These are phyloP conservation scores for Crotalus horridus DNA, from an alignment of 2,113 vertebrate genomes.

Conservation along the genomic window DNA sequence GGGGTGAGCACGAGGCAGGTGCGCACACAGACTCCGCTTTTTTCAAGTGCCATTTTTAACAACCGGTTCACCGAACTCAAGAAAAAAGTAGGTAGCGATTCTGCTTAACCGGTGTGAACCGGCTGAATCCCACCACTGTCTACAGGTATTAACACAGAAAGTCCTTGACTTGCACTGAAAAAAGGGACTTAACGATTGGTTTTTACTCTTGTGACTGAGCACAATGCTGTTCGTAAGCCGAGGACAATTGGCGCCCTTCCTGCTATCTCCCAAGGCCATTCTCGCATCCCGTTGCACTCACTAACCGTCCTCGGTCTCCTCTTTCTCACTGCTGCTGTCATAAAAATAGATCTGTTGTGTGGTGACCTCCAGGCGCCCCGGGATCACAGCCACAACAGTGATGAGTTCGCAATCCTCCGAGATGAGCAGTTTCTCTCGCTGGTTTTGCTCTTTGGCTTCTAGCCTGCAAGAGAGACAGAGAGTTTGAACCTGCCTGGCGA, in stretches of 20 bases:
- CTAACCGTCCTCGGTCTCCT: constrained; percentile 92
- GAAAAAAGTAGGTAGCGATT: too few species aligned
- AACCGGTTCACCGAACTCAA: too few species aligned
- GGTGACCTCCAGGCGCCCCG: constrained; percentile 89
- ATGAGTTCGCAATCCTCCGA: constrained; percentile 96
- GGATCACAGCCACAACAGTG: constrained; percentile 85
- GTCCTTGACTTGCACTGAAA: background rate
- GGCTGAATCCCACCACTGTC: too few species aligned
- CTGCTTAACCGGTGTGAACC: too few species aligned
- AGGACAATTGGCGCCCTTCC: background rate
- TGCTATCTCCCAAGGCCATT: background rate
- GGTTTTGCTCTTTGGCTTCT: constrained; percentile 84
- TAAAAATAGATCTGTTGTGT: constrained; percentile 96
- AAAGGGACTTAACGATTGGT: background rate
- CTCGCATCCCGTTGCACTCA: fast-evolving
- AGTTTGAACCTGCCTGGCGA: fast-evolving
- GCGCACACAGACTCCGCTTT: background rate
- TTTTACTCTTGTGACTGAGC: background rate
- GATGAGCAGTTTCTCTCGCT: constrained; percentile 90
- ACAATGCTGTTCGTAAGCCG: background rate
- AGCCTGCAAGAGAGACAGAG: constrained; percentile 58
- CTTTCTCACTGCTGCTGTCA: constrained; percentile 85
- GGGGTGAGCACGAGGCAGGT: too few species aligned
- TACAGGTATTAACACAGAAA: background rate
- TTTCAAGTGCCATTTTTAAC: background rate